Evolutionary conservation across 2,888 invertebrate species (phyloP).

Genomic region (Drosophila pseudotalamancana): DNA sequence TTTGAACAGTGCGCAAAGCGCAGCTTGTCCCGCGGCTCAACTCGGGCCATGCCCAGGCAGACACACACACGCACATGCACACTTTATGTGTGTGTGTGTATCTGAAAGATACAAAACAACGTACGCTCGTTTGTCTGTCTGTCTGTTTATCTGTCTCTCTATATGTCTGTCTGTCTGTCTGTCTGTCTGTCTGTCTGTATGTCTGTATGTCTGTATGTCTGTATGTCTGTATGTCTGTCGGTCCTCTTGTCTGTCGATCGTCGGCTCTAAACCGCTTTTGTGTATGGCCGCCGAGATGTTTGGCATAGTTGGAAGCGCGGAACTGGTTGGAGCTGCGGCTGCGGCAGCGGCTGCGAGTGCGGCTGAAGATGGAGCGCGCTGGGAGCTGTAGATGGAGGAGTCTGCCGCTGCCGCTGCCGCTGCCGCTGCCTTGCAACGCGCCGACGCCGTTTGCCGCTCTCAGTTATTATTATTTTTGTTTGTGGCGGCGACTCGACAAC

Average conservation of each 20-base stretch:
- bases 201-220: conserved; percentile 41
- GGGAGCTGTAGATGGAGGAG: conserved; percentile 43
- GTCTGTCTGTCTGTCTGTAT: conserved; percentile 46
- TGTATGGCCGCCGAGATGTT: conserved; percentile 72
- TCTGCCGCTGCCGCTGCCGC: conserved; percentile 1
- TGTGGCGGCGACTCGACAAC: conserved; percentile 65
- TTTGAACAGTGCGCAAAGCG: conserved; percentile 73
- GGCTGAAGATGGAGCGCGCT: conserved; percentile 31
- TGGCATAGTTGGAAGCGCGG: conserved; percentile 76
- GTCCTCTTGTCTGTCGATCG: conserved; percentile 44
- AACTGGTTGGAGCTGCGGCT: conserved; percentile 61
- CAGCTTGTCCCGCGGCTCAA: conserved; percentile 60
- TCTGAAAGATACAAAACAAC: conserved; percentile 55
- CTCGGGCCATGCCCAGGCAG: conserved; percentile 10
- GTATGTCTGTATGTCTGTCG: conserved; percentile 10
- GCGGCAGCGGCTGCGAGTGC: conserved; percentile 24
- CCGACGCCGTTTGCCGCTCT: conserved; percentile 58
- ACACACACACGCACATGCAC: not conserved
- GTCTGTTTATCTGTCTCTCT: conserved; percentile 30
- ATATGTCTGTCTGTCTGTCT: conserved; percentile 10
- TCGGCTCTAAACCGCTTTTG: conserved; percentile 74
- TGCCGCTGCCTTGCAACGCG: conserved; percentile 58
- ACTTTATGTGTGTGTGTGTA: conserved; percentile 39
- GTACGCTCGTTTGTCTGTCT: conserved; percentile 44
- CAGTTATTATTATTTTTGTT: conserved; percentile 73